Evolutionary conservation across 2,113 vertebrate species (phyloP), one percentile per base, ranked within the genome.

Genomic region (Acanthochromis polyacanthus): DNA sequence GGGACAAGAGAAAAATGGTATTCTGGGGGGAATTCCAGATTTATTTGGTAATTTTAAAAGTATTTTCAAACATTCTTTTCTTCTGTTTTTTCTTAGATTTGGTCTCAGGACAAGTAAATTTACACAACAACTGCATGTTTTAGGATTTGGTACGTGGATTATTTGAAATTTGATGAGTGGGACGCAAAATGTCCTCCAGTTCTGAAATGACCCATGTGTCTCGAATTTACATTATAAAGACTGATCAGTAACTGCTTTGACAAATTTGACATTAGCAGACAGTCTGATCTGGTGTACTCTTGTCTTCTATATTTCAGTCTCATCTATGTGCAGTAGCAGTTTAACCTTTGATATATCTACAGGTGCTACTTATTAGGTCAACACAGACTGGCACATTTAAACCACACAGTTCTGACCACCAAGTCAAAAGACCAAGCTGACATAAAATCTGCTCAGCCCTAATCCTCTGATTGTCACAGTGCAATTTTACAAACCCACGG

Each of bases 341-440:
- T 36, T 15, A 10, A 36, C 10, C n/a, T n/a, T 14, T 36, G 22
- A 60, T 17, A 20, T 2, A 58, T 23, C 11, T 11, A 20, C 55
- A 64, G 59, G 17, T 19, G n/a, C 36, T 2, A 45, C 10, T 10
- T 10, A 25, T 20, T 43, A 45, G 14, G n/a, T 68, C 51, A 11
- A 38, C 2, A 60, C 43, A 66, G 36, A 48, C 9, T 12, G 23
- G 56, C 55, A 4, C 14, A 12, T 10, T 64, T n/a, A 4, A 78
- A 53, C 20, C 17, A 12, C 10, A 17, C 16, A 53, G 1, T 52
- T 30, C 53, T 52, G 30, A 55, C 20, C 1, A 65, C 1, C 0
- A 0, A 43, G 20, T 53, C 51, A 50, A 79, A 65, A 65, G 25
- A 65, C 4, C 17, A 22, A 62, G 36, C 59, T 59, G 61, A 75